Base-by-base conservation (phyloP, 2,797 vertebrate species). In the Neostethus bicornis region DNA sequence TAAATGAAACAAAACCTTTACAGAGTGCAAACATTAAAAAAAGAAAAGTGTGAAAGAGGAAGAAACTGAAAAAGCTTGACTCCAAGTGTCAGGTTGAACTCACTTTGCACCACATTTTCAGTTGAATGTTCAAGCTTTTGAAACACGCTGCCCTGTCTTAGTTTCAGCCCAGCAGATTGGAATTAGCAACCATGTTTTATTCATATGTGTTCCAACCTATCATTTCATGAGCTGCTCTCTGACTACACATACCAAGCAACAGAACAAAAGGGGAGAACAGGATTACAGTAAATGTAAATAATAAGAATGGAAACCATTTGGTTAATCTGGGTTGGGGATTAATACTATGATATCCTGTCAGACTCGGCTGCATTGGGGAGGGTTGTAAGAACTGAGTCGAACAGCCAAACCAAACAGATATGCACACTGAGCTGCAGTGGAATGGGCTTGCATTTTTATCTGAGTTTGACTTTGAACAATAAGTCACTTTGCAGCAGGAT, bases 201-300 rank as follows among this genome's bases (percentile, higher is more conserved):
- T 87, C 84, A 89, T 84, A 61, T 49, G 65, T 70, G 7, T 73
- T 61, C 73, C 50, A 49, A 48, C 59, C 56, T 76, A 73, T 79
- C 54, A 62, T 72, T 79, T 82, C 51, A 58, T 62, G 45, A 34
- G 10, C 78, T 13, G 65, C 76, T 77, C 38, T 16, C 45, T 34
- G 61, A 45, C 69, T 70, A 65, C 41, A 19, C 45, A 51, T 17
- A 50, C 24, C 44, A 45, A 57, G 67, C 75, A 32, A 73, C 66
- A 25, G 68, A 73, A 77, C 62, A 29, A 63, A 71, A 75, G 60
- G 76, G 81, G 74, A 80, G 86, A 88, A 84, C 79, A 85, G 83
- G 88, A 89, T 89, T 89, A 88, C 80, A 77, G 75, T 57, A 61
- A 84, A 84, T 79, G 80, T 85, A 86, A 88, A 88, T 85, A 84